Evolutionary conservation across 1,140 invertebrate genomes (phyloP).

Genomic region (Eubasilissa regina): DNA sequence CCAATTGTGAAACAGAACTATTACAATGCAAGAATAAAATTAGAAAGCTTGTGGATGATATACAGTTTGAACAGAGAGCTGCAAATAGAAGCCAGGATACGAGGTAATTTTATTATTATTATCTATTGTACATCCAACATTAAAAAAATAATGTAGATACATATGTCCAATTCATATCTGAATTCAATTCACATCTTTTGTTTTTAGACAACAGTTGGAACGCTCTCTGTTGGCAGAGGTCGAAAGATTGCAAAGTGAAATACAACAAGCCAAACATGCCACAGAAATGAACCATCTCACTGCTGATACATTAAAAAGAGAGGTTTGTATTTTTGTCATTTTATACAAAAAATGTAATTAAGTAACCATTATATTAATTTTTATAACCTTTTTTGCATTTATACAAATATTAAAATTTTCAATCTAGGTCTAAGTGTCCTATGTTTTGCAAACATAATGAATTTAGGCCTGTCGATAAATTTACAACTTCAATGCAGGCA

Average conservation of each 20-base stretch:
- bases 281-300: constrained; percentile 86
- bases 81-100: constrained; percentile 61
- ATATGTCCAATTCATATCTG: not conserved
- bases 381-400: too few species aligned
- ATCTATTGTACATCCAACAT: too few species aligned
- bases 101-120: constrained; percentile 40
- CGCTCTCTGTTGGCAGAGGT: constrained; percentile 84
- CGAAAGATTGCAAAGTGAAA: constrained; percentile 85
- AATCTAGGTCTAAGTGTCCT: too few species aligned
- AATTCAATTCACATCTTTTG: not conserved
- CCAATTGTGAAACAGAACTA: constrained; percentile 90
- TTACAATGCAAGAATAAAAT: constrained; percentile 92
- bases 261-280: constrained; percentile 86
- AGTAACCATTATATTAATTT: too few species aligned
- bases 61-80: constrained; percentile 69
- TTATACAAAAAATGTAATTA: too few species aligned
- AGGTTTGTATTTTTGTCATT: constrained; percentile 69
- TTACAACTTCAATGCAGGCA: too few species aligned
- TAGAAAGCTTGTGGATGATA: constrained; percentile 79
- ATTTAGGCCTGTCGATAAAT: too few species aligned
- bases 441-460: too few species aligned
- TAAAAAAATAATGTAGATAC: too few species aligned
- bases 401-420: too few species aligned
- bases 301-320: constrained; percentile 85
- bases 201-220: constrained; percentile 79